phyloP scores from a whole-genome alignment of 2,888 invertebrate species.

The Gymnosoma rotundatum region DNA sequence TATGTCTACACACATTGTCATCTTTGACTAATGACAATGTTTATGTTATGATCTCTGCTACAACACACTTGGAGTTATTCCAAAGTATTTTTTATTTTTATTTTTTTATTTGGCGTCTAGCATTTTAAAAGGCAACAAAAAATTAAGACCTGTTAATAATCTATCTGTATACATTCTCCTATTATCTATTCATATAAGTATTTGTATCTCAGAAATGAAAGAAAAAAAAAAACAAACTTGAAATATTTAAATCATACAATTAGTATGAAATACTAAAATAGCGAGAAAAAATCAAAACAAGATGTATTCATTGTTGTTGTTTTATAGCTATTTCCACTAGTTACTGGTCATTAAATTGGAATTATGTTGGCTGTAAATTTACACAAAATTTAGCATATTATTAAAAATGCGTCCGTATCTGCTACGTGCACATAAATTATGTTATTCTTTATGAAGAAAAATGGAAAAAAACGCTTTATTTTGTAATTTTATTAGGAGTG shows the following conservation, averaged over 20 bases:
- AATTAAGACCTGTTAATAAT: slow-evolving; percentile 68
- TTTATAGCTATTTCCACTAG: slow-evolving; percentile 53
- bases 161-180: slow-evolving; percentile 17
- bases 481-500: slow-evolving; percentile 11
- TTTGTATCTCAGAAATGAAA: background rate
- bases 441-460: slow-evolving; percentile 63
- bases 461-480: slow-evolving; percentile 21
- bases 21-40: slow-evolving; percentile 70
- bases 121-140: slow-evolving; percentile 21
- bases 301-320: slow-evolving; percentile 4
- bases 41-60: slow-evolving; percentile 68
- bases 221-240: slow-evolving; percentile 15
- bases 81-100: slow-evolving; percentile 57
- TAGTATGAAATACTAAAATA: slow-evolving; percentile 50
- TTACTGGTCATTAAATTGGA: slow-evolving; percentile 71
- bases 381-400: slow-evolving; percentile 69
- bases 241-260: slow-evolving; percentile 57
- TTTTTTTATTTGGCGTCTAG: slow-evolving; percentile 48
- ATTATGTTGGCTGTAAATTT: slow-evolving; percentile 71
- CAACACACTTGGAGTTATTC: slow-evolving; percentile 70
- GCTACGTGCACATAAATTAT: slow-evolving; percentile 62
- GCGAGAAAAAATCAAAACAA: slow-evolving; percentile 18
- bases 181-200: slow-evolving; percentile 35
- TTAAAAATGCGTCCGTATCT: slow-evolving; percentile 54
- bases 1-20: slow-evolving; percentile 67